Evolutionary conservation across 2,888 invertebrate genomes (phyloP).

Genomic region (Pseudoips prasinana): DNA sequence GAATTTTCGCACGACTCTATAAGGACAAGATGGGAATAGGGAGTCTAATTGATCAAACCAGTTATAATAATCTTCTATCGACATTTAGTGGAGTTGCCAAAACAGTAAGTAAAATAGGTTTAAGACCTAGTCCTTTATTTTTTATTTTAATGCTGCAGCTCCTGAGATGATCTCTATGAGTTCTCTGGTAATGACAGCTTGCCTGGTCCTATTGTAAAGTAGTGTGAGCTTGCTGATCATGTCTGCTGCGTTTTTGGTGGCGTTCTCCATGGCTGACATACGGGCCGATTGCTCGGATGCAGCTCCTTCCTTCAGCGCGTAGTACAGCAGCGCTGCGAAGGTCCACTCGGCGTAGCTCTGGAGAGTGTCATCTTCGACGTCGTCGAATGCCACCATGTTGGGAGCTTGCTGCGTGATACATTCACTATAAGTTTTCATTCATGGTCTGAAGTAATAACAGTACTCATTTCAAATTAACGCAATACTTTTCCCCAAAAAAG

Average conservation of each 20-base stretch:
- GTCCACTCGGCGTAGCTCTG: slow-evolving; percentile 88
- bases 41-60: no score
- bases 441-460: no score
- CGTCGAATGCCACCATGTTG: slow-evolving; percentile 86
- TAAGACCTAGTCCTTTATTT: no score
- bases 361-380: slow-evolving; percentile 85
- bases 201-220: slow-evolving; percentile 89
- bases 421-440: no score
- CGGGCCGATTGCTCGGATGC: slow-evolving; percentile 90
- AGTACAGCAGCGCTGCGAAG: slow-evolving; percentile 86
- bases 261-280: slow-evolving; percentile 93
- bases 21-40: no score
- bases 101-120: no score
- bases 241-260: slow-evolving; percentile 91
- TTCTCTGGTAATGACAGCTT: slow-evolving; percentile 93
- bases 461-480: no score
- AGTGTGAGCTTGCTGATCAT: slow-evolving; percentile 89
- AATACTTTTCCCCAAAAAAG: no score
- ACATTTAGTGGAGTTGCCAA: no score
- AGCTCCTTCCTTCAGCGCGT: slow-evolving; percentile 88
- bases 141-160: slow-evolving; percentile 86
- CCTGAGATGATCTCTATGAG: slow-evolving; percentile 96
- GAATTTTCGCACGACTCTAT: no score
- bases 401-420: slow-evolving; percentile 77
- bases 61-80: no score